These are phyloP conservation scores for Gadus macrocephalus DNA, from an alignment of 2,113 vertebrate species.

Conservation along the genomic window DNA sequence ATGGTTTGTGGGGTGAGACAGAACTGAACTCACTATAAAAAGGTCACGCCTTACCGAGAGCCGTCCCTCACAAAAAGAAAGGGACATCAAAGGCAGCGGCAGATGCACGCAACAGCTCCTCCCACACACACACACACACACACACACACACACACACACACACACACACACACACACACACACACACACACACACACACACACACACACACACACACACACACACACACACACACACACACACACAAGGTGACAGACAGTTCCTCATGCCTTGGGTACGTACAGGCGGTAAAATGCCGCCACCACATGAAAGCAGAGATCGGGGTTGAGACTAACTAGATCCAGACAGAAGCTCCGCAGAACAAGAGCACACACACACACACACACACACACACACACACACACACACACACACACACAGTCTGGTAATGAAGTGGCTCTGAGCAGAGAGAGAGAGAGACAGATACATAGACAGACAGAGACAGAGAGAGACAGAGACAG, in stretches of 20 bases:
- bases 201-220: conserved; percentile 9
- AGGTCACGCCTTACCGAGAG: too few relatives aligned
- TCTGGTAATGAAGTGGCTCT: too few relatives aligned
- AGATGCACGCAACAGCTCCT: conserved; percentile 46
- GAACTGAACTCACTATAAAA: too few relatives aligned
- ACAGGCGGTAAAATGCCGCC: conserved; percentile 25
- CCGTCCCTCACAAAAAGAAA: conserved; percentile 2
- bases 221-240: conserved; percentile 28
- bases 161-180: conserved; percentile 1
- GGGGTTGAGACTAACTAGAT: conserved; percentile 35
- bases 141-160: conserved; percentile 22
- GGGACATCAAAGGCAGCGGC: neutral
- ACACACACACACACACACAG: neutral
- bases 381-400: conserved; percentile 1
- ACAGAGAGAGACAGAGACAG: conserved; percentile 27
- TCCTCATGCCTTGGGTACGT: conserved; percentile 22
- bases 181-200: conserved; percentile 9
- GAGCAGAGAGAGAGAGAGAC: neutral
- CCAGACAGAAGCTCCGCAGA: too few relatives aligned
- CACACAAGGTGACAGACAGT: conserved; percentile 22
- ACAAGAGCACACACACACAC: neutral
- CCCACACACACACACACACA: conserved; percentile 35
- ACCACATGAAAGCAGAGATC: conserved; percentile 34
- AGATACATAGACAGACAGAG: neutral
- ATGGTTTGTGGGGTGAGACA: too few relatives aligned